Base-by-base conservation (phyloP, 2,113 vertebrate species). In the Illadopsis cleaveri region DNA sequence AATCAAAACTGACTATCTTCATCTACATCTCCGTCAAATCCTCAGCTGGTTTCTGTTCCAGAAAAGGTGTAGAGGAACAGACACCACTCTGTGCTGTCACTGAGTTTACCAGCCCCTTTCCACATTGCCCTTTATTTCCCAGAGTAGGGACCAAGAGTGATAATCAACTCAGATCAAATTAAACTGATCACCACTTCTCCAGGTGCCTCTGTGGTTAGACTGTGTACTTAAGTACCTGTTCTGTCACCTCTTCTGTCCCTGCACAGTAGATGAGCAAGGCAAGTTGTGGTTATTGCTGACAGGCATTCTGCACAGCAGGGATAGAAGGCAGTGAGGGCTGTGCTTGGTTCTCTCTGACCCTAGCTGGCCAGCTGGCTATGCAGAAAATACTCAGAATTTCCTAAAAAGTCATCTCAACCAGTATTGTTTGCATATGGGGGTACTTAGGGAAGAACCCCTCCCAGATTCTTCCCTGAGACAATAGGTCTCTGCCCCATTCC, bases 371-470 rank as follows among this genome's bases (percentile, higher is more conserved):
- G 19, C 35, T 91, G 28, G 1, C 10, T 35, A 16, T 30, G 30
- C 31, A 76, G 72, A 81, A 61, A 82, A 53, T 27, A 28, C 15
- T 64, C 54, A 38, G 25, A 79, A 91, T 91, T 94, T 76, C 81
- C 81, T 94, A 84, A 94, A 79, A 94, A 84, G 57, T 37, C 15
- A 12, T 89, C 70, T 71, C 53, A 79, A 14, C 5, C 14, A 48
- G 37, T 2, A 5, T 15, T 38, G 8, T 44, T 79, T 71, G 10
- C 31, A 35, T 64, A 14, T 30, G 40, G 47, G 8, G 22, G 6
- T 23, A 56, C 38, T 81, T n/a, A 66, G 7, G 10, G 50, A 87
- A 68, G 44, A 82, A 28, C 6, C 10, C 4, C 3, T 87, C n/a
- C 33, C 22, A 56, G 9, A 65, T 44, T 42, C 28, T 70, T 83